phyloP scores from a whole-genome alignment of 2,888 invertebrate species.

The Apamea epomidion region DNA sequence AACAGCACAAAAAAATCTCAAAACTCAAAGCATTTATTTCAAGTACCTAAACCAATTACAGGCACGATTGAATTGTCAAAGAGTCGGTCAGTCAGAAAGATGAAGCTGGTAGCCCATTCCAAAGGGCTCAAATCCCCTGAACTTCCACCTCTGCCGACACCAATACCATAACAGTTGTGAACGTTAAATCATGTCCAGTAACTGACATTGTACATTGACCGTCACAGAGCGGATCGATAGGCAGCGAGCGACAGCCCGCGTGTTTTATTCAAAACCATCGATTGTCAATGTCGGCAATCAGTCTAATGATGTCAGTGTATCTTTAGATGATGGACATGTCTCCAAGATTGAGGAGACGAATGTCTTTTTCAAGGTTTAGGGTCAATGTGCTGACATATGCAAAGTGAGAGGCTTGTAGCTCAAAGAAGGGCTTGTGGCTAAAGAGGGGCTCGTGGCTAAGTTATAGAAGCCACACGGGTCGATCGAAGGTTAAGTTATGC shows the following conservation, averaged over 20 bases:
- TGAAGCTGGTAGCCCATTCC: background rate
- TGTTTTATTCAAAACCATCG: constrained; percentile 79
- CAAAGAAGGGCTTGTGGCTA: too few species aligned
- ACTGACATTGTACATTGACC: constrained; percentile 84
- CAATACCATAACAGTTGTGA: background rate
- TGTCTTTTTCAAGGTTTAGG: background rate
- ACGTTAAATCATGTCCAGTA: constrained; percentile 47
- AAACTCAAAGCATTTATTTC: background rate
- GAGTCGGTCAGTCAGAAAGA: too few species aligned
- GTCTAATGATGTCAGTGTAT: constrained; percentile 64
- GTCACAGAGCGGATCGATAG: constrained; percentile 74
- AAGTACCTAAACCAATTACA: too few species aligned
- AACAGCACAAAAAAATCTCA: too few species aligned
- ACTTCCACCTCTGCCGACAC: background rate
- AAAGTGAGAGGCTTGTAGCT: background rate
- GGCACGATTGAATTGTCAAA: too few species aligned
- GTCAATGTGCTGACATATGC: background rate
- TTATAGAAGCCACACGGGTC: too few species aligned
- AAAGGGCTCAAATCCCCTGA: background rate
- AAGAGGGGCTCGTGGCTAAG: too few species aligned
- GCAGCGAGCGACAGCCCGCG: constrained; percentile 49
- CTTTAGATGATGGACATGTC: constrained; percentile 9
- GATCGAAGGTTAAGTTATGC: background rate
- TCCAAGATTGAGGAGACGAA: background rate
- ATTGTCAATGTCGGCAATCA: constrained; percentile 65